Conservation (phyloP, 1,140 invertebrate genomes). For the Bombus sibiricus region DNA sequence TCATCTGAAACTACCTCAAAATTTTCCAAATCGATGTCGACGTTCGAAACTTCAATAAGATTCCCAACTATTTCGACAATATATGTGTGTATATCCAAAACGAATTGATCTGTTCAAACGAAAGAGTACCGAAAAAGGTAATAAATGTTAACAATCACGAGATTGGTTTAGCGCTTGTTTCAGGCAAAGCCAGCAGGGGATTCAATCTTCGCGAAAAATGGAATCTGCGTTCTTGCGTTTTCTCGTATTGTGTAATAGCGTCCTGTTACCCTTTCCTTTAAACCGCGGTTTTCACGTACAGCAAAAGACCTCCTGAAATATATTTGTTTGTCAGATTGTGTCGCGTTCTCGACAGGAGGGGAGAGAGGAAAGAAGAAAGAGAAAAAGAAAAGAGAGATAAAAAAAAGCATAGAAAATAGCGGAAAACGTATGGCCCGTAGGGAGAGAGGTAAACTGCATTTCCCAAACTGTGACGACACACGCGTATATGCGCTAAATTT, state of each 20-base stretch:
- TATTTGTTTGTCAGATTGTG: conserved; percentile 70
- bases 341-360: conserved; percentile 38
- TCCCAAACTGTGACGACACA: conserved; percentile 42
- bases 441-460: conserved; percentile 53
- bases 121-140: background rate
- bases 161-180: background rate
- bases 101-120: background rate
- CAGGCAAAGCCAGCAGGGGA: background rate
- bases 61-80: background rate
- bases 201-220: conserved; percentile 32
- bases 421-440: conserved; percentile 37
- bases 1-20: background rate
- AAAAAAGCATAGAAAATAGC: conserved; percentile 43
- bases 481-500: conserved; percentile 33
- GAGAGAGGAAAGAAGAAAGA: background rate
- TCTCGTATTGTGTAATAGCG: conserved; percentile 25
- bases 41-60: background rate
- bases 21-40: background rate
- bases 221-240: conserved; percentile 9
- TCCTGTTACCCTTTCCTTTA: conserved; percentile 42
- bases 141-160: conserved; percentile 22
- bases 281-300: conserved; percentile 21
- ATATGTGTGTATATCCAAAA: background rate
- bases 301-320: conserved; percentile 55
- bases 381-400: background rate